A percentile compares a stretch with the other conserved stretches of the same genome.
phyloP scores from a whole-genome alignment of 2,797 vertebrate species.

The Rachycentron canadum region DNA sequence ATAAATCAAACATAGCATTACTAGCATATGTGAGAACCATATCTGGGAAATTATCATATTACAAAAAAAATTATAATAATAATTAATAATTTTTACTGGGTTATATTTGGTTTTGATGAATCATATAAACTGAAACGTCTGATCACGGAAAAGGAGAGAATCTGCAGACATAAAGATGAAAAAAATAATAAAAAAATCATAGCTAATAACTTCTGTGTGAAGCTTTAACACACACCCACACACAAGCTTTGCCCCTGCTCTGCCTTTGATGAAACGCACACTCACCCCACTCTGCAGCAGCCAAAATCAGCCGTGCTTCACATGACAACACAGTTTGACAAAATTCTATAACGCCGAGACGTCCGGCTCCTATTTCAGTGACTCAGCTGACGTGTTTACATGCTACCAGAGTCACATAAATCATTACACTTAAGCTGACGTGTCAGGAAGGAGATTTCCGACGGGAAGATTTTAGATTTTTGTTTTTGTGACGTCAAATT shows the following conservation, averaged over 20 bases:
- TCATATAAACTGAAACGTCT: conserved; percentile 4
- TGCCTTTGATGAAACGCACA: conserved; percentile 14
- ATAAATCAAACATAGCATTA: background rate
- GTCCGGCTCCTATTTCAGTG: conserved; percentile 15
- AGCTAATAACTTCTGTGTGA: background rate
- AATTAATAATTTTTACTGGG: background rate
- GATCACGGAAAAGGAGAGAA: conserved; percentile 13
- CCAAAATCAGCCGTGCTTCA: conserved; percentile 13
- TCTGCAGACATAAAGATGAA: background rate
- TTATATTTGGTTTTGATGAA: background rate
- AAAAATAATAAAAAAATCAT: background rate
- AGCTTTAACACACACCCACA: background rate
- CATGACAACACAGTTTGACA: conserved; percentile 43
- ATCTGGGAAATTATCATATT: background rate
- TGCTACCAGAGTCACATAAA: conserved; percentile 19
- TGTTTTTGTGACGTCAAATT: conserved; percentile 26
- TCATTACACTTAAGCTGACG: conserved; percentile 35
- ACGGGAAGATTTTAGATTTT: conserved; percentile 12
- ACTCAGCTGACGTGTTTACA: conserved; percentile 12
- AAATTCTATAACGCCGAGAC: conserved; percentile 5
- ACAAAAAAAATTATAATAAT: too few species aligned
- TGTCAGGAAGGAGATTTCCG: conserved; percentile 13
- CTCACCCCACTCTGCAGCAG: background rate
- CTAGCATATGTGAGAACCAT: background rate
- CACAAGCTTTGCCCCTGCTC: background rate